A percentile compares a stretch with the other conserved stretches of the same genome.
phyloP scores from a whole-genome alignment of 2,888 invertebrate genomes.

The Blera fallax region DNA sequence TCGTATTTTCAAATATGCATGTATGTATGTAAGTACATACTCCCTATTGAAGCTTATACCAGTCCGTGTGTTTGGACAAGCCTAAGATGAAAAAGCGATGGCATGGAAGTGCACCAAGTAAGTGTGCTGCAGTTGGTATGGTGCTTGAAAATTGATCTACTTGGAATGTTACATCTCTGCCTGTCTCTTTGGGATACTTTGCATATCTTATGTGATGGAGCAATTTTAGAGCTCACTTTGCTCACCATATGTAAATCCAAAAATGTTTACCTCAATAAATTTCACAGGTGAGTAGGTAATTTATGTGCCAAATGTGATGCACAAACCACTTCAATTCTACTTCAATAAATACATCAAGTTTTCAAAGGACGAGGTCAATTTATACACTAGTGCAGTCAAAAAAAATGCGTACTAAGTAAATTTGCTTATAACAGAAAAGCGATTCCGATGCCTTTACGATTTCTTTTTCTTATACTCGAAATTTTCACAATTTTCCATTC shows the following conservation, averaged over 20 bases:
- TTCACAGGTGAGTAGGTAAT: conserved; percentile 33
- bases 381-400: background rate
- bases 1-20: background rate
- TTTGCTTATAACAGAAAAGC: background rate
- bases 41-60: background rate
- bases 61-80: background rate
- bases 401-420: background rate
- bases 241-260: conserved; percentile 9
- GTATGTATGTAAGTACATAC: background rate
- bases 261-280: conserved; percentile 22
- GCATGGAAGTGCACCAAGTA: background rate
- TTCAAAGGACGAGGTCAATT: background rate
- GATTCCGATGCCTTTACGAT: background rate
- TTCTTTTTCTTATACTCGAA: background rate
- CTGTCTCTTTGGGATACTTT: conserved; percentile 5
- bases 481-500: conserved; percentile 1
- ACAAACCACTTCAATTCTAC: conserved; percentile 21
- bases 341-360: conserved; percentile 16
- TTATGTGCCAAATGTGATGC: conserved; percentile 39
- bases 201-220: conserved; percentile 19
- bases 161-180: background rate
- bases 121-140: background rate
- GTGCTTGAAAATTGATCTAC: conserved; percentile 11
- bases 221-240: conserved; percentile 8
- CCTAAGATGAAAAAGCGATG: background rate